A percentile compares a stretch with the other conserved stretches of the same genome.
These are phyloP conservation scores for Dolichoris vasculosae DNA, from an alignment of 1,140 invertebrate species.

Conservation along the genomic window DNA sequence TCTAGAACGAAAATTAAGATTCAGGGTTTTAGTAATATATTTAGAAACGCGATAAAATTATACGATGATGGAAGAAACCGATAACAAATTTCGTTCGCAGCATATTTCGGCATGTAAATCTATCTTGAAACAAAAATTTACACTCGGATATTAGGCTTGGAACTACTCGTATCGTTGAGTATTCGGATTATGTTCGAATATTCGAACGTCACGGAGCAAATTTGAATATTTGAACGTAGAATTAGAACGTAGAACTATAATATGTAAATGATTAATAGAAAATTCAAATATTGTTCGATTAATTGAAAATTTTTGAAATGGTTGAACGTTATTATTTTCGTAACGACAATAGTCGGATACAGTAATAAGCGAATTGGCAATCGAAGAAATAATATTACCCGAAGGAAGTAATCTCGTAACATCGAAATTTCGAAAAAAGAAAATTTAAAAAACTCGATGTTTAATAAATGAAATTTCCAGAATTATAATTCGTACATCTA, in stretches of 20 bases:
- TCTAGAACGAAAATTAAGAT: not conserved
- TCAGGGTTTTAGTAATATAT: too few relatives aligned
- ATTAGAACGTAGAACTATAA: too few relatives aligned
- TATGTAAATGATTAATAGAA: not conserved
- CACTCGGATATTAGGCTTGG: not conserved
- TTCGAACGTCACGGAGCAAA: not conserved
- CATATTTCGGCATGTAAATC: not conserved
- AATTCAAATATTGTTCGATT: not conserved
- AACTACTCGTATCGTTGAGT: not conserved
- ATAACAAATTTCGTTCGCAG: not conserved
- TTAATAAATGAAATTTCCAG: not conserved
- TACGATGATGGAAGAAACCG: not conserved
- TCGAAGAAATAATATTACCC: too few relatives aligned
- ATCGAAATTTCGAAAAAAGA: too few relatives aligned
- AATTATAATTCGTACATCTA: not conserved
- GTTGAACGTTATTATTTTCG: not conserved
- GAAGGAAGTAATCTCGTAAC: too few relatives aligned
- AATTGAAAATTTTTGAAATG: not conserved
- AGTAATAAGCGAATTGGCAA: too few relatives aligned
- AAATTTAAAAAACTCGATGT: too few relatives aligned
- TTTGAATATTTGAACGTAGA: not conserved
- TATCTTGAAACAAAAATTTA: not conserved
- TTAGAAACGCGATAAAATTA: not conserved
- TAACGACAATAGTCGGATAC: not conserved
- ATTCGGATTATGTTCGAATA: not conserved